These are phyloP conservation scores for Leptogaster cylindrica DNA, from an alignment of 2,888 invertebrate species.

Conservation along the genomic window DNA sequence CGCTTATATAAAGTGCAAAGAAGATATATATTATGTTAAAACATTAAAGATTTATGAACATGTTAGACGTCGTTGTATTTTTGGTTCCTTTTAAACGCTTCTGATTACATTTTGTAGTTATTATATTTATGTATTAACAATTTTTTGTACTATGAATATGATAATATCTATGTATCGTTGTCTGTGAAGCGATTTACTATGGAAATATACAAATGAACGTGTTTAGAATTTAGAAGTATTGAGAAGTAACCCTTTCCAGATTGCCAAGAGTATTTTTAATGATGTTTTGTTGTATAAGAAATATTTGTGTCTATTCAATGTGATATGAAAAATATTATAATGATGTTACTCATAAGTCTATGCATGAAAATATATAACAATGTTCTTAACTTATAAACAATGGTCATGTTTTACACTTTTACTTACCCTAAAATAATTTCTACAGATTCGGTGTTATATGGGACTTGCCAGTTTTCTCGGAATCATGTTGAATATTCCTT, in stretches of 20 bases:
- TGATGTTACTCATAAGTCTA: too few species aligned
- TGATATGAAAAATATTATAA: too few species aligned
- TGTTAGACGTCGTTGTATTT: slow-evolving; percentile 23
- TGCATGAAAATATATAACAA: too few species aligned
- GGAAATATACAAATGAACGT: neutral
- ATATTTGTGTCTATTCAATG: slow-evolving; percentile 17
- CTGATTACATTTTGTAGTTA: neutral
- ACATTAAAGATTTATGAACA: slow-evolving; percentile 10
- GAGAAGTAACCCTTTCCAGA: slow-evolving; percentile 2
- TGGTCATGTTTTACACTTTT: slow-evolving; percentile 5
- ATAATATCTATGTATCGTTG: neutral
- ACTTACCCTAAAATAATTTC: too few species aligned
- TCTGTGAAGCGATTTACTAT: slow-evolving; percentile 4
- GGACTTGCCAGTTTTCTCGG: neutral
- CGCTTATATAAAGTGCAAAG: slow-evolving; percentile 70
- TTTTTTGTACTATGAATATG: slow-evolving; percentile 14
- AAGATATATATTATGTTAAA: slow-evolving; percentile 9
- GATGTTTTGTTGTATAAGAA: slow-evolving; percentile 19
- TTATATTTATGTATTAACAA: neutral
- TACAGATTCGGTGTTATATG: too few species aligned
- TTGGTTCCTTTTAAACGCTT: neutral
- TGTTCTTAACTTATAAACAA: slow-evolving; percentile 12
- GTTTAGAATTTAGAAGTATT: neutral
- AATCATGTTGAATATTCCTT: slow-evolving; percentile 13
- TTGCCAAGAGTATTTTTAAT: slow-evolving; percentile 10